Conservation (phyloP, 2,797 vertebrate species). For the Coendou prehensilis region DNA sequence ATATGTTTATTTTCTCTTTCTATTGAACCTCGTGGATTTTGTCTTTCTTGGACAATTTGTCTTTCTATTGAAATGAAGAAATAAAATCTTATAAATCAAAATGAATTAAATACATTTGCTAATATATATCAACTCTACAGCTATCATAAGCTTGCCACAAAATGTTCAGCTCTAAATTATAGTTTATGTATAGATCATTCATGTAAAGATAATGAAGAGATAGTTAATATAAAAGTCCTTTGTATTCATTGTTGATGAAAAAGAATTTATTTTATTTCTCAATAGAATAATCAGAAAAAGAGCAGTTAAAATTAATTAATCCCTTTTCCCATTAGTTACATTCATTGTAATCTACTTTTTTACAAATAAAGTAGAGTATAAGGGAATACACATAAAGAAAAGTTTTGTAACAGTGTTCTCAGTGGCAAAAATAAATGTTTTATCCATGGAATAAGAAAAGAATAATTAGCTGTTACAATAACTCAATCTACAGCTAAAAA, state of each 20-base stretch:
- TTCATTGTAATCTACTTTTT: neutral
- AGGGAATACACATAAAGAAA: neutral
- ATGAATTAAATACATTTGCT: neutral
- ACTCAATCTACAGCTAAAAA: neutral
- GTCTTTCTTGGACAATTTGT: neutral
- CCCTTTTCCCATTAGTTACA: neutral
- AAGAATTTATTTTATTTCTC: neutral
- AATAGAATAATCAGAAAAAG: neutral
- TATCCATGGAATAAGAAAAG: neutral
- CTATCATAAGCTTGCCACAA: neutral
- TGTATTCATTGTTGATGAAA: neutral
- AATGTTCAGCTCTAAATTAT: neutral
- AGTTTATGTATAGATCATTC: neutral
- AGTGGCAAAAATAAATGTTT: neutral
- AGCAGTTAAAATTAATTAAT: conserved; percentile 19
- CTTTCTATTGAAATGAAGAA: neutral
- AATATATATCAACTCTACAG: neutral
- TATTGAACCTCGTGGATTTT: neutral
- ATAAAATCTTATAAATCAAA: neutral
- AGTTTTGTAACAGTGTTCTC: neutral
- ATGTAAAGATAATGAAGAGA: neutral
- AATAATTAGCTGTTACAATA: conserved; percentile 5
- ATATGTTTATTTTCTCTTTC: neutral
- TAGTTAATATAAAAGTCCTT: neutral
- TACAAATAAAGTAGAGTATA: neutral